These are phyloP conservation scores for Taxidea taxus DNA, from an alignment of 2,113 vertebrate genomes.

Conservation along the genomic window DNA sequence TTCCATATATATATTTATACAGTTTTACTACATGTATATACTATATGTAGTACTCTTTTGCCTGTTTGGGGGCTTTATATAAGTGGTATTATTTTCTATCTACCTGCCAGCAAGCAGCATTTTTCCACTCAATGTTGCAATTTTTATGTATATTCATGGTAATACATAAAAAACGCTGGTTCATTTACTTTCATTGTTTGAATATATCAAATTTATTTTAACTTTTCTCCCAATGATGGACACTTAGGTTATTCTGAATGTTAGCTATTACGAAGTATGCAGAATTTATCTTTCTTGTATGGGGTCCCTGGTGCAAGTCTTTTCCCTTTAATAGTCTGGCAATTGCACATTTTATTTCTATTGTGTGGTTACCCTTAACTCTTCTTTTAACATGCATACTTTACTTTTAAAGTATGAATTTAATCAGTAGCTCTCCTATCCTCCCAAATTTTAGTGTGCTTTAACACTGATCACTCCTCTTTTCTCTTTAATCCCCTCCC, in stretches of 20 bases:
- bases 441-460: background rate
- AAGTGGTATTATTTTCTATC: background rate
- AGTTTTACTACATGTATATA: background rate
- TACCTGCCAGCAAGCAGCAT: background rate
- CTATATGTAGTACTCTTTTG: background rate
- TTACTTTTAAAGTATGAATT: background rate
- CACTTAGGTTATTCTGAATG: background rate
- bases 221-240: background rate
- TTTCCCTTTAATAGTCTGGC: background rate
- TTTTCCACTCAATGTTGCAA: background rate
- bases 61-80: background rate
- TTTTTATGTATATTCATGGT: background rate
- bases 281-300: background rate
- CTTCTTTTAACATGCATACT: background rate
- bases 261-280: background rate
- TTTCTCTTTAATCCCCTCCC: background rate
- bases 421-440: background rate
- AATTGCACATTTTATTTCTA: background rate
- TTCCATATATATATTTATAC: background rate
- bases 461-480: background rate
- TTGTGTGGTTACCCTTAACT: background rate
- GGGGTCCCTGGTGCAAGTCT: background rate
- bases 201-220: background rate
- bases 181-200: slow-evolving; percentile 31
- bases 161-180: background rate